Base-by-base conservation (phyloP, 2,113 vertebrate genomes). In the Arizona elegans region DNA sequence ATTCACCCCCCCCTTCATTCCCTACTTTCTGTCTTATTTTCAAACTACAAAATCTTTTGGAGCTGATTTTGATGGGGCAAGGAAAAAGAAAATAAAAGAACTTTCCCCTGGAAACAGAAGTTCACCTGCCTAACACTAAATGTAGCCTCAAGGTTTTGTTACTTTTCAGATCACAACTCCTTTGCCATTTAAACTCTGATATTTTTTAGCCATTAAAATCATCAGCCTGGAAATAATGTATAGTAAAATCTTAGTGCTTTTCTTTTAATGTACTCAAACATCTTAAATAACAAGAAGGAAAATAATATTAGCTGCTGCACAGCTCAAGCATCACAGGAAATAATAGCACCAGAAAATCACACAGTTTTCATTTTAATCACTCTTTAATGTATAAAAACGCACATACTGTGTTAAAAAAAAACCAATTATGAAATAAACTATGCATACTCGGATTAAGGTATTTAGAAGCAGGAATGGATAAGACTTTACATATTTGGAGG, bases 301-400 rank as follows among this genome's bases (percentile, higher is more conserved):
- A 11, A 94, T 21, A 70, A 1, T 8, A 93, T 5, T 56, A 56
- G 50, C 26, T 1, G 24, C 0, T 81, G 87, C 5, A n/a, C 4
- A 43, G 2, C 13, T 90, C 86, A 91, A 86, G 13, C 8, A 93
- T 47, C 53, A 43, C 3, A 10, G 90, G 53, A 70, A 29, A 90
- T 54, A 94, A 75, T 85, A 21, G n/a, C 29, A 86, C 90, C 89
- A 43, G 58, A 86, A 62, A 91, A 90, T 89, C 53, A 85, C 33
- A 90, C 5, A 86, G 8, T 50, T 19, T 88, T 94, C 0, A 47
- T 65, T 86, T 94, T 91, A 92, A 55, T 24, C 65, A 53, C 56
- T 92, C 13, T 91, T 1, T 88, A 62, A 62, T 59, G 94, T 87
- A 23, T 86, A 58, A 92, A 90, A 92, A 81, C 2, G 17, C 33